phyloP scores from a whole-genome alignment of 2,888 invertebrate species.

The Ecliptopera silaceata region DNA sequence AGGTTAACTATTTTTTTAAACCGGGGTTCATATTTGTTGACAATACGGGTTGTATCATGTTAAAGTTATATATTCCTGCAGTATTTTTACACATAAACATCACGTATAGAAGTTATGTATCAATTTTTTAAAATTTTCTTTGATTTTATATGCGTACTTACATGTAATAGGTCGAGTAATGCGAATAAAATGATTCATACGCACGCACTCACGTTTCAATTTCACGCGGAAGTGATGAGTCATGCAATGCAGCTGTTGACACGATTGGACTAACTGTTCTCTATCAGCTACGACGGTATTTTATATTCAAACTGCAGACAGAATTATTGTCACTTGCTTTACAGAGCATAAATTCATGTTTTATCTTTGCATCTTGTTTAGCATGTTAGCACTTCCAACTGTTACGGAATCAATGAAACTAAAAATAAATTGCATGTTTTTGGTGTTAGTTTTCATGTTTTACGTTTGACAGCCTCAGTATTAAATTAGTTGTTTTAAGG shows the following conservation, averaged over 20 bases:
- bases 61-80: no score
- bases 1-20: no score
- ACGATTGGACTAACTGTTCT: constrained; percentile 6
- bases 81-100: no score
- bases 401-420: constrained; percentile 18
- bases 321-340: constrained; percentile 46
- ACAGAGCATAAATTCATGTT: constrained; percentile 47
- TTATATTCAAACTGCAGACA: constrained; percentile 47
- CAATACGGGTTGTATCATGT: no score
- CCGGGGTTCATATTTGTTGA: no score
- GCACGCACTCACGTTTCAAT: neutral
- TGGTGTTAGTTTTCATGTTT: no score
- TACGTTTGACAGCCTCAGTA: no score
- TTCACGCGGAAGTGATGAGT: constrained; percentile 1
- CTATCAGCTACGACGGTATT: constrained; percentile 41
- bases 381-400: constrained; percentile 27
- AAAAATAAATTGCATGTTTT: constrained; percentile 7
- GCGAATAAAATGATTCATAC: neutral
- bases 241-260: neutral
- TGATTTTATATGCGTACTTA: neutral
- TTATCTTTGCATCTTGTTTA: constrained; percentile 36
- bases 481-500: no score
- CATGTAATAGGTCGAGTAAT: neutral
- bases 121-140: no score
- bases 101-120: no score